Evolutionary conservation across 1,140 invertebrate species (phyloP).

Genomic region (Sesamia nonagrioides): DNA sequence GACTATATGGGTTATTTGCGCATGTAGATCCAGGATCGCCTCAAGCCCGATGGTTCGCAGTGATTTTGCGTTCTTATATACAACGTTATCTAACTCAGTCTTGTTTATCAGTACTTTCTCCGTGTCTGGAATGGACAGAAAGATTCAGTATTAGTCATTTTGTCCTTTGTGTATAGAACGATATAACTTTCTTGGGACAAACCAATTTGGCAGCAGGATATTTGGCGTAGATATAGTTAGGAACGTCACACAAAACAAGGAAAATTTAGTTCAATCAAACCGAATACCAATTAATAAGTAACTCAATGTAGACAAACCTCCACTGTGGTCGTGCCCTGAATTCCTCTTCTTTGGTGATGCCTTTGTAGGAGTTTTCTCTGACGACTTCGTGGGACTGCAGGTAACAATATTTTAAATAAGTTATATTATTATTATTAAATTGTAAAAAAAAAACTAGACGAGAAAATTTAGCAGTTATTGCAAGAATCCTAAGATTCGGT

Average conservation of each 20-base stretch:
- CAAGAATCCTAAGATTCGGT: too few relatives aligned
- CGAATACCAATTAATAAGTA: too few relatives aligned
- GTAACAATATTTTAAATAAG: slow-evolving; percentile 19
- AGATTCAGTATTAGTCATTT: neutral
- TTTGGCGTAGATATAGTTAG: neutral
- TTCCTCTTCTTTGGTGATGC: slow-evolving; percentile 84
- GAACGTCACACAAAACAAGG: too few relatives aligned
- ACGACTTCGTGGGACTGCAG: slow-evolving; percentile 74
- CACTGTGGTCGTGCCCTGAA: slow-evolving; percentile 76
- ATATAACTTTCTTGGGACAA: too few relatives aligned
- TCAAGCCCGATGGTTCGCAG: slow-evolving; percentile 88
- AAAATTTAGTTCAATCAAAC: neutral
- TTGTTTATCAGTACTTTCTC: slow-evolving; percentile 88
- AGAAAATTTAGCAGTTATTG: too few relatives aligned
- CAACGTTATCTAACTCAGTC: slow-evolving; percentile 88
- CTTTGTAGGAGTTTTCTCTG: slow-evolving; percentile 73
- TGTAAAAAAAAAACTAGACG: too few relatives aligned
- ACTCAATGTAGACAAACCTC: slow-evolving; percentile 60
- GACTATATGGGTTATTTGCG: slow-evolving; percentile 88
- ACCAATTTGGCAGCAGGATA: too few relatives aligned
- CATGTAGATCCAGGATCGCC: slow-evolving; percentile 89
- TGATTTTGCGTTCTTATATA: slow-evolving; percentile 87
- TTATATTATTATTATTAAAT: neutral
- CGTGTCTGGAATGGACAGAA: slow-evolving; percentile 70
- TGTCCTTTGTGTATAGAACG: neutral